These are phyloP conservation scores for Alosa alosa DNA, from an alignment of 2,113 vertebrate species.

Conservation along the genomic window DNA sequence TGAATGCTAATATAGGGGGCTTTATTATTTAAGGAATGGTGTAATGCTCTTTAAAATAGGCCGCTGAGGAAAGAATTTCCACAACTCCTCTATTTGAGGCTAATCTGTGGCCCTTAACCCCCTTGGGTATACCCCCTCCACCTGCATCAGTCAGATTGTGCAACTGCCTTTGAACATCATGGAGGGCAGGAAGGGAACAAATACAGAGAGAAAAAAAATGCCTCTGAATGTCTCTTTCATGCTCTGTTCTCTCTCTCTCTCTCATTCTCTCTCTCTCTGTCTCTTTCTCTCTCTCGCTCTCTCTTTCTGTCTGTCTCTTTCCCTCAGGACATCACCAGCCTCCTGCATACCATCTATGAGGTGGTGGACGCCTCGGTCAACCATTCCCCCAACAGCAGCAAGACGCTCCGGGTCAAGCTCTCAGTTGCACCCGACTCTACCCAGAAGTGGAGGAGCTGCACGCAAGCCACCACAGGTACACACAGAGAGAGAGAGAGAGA, in stretches of 20 bases:
- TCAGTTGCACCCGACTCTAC: slow-evolving; percentile 91
- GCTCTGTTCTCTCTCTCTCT: slow-evolving; percentile 34
- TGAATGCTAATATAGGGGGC: slow-evolving; percentile 59
- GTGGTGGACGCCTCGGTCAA: slow-evolving; percentile 96
- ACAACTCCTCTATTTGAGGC: no score
- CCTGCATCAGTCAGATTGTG: not conserved
- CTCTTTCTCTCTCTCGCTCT: slow-evolving; percentile 11
- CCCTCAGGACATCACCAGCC: slow-evolving; percentile 92
- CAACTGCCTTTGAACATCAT: not conserved
- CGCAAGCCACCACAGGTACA: slow-evolving; percentile 79
- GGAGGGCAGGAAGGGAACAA: not conserved
- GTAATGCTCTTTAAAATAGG: not conserved
- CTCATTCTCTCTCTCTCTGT: not conserved
- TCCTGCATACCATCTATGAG: slow-evolving; percentile 97
- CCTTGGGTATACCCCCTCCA: not conserved
- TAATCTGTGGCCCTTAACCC: not conserved
- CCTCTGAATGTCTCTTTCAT: slow-evolving; percentile 46
- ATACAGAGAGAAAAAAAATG: slow-evolving; percentile 36
- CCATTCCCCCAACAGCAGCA: slow-evolving; percentile 93
- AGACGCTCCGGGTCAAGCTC: slow-evolving; percentile 93
- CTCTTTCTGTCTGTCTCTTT: not conserved
- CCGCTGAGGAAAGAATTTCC: no score
- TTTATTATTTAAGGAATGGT: not conserved
- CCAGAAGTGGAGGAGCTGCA: slow-evolving; percentile 82
- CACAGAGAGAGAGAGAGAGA: not conserved